Percentiles rank a stretch among this genome's conserved stretches.
Evolutionary conservation across 2,113 vertebrate genomes (phyloP).

Genomic region (Muntiacus muntjak): DNA sequence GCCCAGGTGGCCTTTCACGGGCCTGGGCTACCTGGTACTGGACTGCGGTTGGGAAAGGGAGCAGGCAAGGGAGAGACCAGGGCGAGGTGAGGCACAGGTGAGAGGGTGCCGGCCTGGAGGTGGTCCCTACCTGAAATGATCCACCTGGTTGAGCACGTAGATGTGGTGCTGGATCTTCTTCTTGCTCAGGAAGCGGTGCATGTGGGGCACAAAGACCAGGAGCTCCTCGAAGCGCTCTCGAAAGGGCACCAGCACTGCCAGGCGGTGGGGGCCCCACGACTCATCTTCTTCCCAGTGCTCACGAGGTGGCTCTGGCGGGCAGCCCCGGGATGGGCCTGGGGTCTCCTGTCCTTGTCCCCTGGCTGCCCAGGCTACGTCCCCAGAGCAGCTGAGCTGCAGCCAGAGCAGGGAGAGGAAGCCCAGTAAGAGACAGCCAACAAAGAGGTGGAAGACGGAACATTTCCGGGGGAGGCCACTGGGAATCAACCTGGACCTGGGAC

Average conservation of each 20-base stretch:
- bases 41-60: not conserved
- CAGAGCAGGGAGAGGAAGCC: conserved; percentile 91
- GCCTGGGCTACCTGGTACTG: not conserved
- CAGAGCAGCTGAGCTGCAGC: conserved; percentile 95
- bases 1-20: not conserved
- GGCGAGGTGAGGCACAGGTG: not conserved
- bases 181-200: conserved; percentile 91
- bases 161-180: conserved; percentile 94
- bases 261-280: conserved; percentile 92
- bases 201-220: conserved; percentile 92
- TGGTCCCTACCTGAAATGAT: conserved; percentile 89
- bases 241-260: conserved; percentile 94
- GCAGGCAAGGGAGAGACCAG: not conserved
- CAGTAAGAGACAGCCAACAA: conserved; percentile 86
- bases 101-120: accelerated
- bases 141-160: conserved; percentile 95
- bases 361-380: conserved; percentile 74
- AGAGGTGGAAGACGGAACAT: conserved; percentile 80
- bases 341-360: conserved; percentile 21
- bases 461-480: conserved; percentile 73
- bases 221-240: conserved; percentile 97
- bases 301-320: conserved; percentile 71
- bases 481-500: conserved; percentile 66
- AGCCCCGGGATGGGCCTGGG: conserved; percentile 76
- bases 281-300: conserved; percentile 78